Percentiles rank a stretch among this genome's conserved stretches.
Evolutionary conservation across 2,797 vertebrate species (phyloP).

Genomic region (Balearica regulorum): DNA sequence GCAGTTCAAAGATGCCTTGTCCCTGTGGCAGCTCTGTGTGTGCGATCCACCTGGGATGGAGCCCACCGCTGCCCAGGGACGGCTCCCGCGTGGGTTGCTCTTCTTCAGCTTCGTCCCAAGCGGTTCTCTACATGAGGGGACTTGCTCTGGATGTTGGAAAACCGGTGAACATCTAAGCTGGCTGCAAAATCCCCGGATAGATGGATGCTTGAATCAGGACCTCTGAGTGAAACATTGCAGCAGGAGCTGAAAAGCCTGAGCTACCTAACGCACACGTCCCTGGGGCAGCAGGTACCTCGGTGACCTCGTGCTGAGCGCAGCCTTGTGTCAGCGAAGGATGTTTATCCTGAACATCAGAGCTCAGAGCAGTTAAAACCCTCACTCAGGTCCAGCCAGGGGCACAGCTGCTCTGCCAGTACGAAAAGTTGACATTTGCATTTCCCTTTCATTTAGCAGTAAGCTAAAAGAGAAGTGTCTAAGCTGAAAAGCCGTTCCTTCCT

Average conservation of each 20-base stretch:
- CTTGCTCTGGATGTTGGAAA: background rate
- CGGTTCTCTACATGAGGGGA: background rate
- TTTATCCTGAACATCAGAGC: background rate
- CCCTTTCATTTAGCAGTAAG: background rate
- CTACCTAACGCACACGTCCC: background rate
- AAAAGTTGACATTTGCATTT: background rate
- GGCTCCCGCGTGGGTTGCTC: fast-evolving
- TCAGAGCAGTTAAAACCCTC: background rate
- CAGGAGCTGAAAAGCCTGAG: background rate
- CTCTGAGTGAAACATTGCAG: no score
- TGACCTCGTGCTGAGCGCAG: background rate
- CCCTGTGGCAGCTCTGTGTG: background rate
- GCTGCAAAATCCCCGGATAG: background rate
- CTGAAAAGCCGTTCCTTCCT: background rate
- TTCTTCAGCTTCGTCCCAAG: background rate
- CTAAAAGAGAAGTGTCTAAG: background rate
- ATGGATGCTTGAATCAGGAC: background rate
- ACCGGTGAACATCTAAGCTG: background rate
- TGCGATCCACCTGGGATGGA: background rate
- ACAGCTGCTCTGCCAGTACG: fast-evolving
- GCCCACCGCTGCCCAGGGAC: background rate
- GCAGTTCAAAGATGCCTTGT: background rate
- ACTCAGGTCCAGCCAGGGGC: background rate
- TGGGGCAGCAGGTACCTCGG: background rate
- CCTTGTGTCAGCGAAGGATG: fast-evolving